phyloP scores from a whole-genome alignment of 2,797 vertebrate species.

The Linurgus olivaceus region DNA sequence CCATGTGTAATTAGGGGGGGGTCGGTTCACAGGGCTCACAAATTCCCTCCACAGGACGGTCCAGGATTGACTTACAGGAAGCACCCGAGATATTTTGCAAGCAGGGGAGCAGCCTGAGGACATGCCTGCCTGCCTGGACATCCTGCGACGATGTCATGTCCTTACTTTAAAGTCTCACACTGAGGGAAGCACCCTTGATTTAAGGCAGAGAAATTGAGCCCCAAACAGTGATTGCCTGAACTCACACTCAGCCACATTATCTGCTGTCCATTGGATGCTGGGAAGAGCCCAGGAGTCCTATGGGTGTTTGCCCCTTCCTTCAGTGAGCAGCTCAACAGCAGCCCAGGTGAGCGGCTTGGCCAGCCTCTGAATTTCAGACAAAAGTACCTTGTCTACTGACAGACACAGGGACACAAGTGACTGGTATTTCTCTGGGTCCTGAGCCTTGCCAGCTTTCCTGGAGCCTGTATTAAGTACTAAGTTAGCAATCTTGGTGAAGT shows the following conservation, averaged over 20 bases:
- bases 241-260: neutral
- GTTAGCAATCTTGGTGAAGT: neutral
- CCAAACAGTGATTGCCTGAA: accelerated
- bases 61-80: neutral
- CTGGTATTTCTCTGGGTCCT: neutral
- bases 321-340: neutral
- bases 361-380: neutral
- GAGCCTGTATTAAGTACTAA: neutral
- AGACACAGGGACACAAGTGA: neutral
- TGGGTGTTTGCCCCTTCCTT: accelerated
- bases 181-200: neutral
- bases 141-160: accelerated
- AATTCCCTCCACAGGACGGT: neutral
- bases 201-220: neutral
- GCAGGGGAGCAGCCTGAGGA: neutral
- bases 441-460: neutral
- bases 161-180: neutral
- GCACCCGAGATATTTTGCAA: neutral
- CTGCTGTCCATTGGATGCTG: neutral
- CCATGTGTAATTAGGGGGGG: neutral
- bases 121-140: neutral
- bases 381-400: neutral
- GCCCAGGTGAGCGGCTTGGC: accelerated
- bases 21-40: accelerated
- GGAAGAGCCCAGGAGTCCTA: neutral